These are phyloP conservation scores for Cosmia trapezina DNA, from an alignment of 2,888 invertebrate genomes.

Conservation along the genomic window DNA sequence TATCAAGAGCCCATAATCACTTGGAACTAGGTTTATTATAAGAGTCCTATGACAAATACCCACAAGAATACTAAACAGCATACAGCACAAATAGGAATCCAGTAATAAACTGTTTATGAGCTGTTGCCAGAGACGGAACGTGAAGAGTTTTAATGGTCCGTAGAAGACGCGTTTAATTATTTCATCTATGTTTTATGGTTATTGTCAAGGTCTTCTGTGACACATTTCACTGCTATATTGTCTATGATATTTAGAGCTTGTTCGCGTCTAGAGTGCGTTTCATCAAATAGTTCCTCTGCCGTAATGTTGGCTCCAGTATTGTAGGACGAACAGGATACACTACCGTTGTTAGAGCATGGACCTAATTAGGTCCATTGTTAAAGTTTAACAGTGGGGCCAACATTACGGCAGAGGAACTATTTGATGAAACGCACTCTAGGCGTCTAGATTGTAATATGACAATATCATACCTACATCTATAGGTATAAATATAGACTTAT, in stretches of 20 bases:
- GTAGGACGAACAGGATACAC: no score
- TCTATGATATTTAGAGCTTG: neutral
- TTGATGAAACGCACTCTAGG: no score
- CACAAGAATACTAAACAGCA: neutral
- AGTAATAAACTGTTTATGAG: conserved; percentile 27
- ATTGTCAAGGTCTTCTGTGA: conserved; percentile 11
- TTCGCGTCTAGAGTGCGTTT: no score
- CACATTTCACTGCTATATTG: neutral
- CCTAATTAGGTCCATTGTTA: no score
- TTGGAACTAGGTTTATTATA: neutral
- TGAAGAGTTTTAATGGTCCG: conserved; percentile 4
- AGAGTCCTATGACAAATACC: neutral
- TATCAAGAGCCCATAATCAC: neutral
- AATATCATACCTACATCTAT: no score
- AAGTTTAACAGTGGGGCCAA: no score
- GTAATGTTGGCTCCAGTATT: no score
- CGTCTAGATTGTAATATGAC: no score
- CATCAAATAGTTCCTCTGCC: no score
- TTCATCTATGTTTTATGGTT: conserved; percentile 1
- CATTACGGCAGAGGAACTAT: no score
- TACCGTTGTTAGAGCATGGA: no score
- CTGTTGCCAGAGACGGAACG: conserved; percentile 5
- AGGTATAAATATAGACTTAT: no score
- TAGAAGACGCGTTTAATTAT: conserved; percentile 8
- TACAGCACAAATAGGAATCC: neutral